Evolutionary conservation across 2,797 vertebrate genomes (phyloP), one percentile per base, ranked within the genome.

Genomic region (Hemitrygon akajei): DNA sequence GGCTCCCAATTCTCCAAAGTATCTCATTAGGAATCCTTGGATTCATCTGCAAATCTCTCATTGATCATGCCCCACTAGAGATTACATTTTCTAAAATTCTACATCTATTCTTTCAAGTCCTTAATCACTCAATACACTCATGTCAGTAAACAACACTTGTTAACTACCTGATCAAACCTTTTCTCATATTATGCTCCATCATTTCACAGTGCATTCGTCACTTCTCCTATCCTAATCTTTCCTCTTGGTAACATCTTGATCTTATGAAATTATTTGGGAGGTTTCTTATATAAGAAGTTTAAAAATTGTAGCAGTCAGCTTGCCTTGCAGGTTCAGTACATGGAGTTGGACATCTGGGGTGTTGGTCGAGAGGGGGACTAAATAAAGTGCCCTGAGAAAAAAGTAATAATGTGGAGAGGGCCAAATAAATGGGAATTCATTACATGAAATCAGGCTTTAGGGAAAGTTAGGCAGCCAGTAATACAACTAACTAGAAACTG

Each of bases 351-450:
- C 58, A n/a, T 60, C 56, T 63, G 12, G 58, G 25, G 82, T 6
- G 6, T 22, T 3, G 56, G 30, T 56, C 82, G 12, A 60, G 18
- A 47, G 69, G 69, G 22, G 20, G 75, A 75, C 22, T 79, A 37
- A 37, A 69, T 69, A 69, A 89, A 22, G 6, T 69, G 2, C 0
- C n/a, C n/a, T 37, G n/a, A 89, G 69, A 34, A 37, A 47, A 89
- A 89, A 89, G 86, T 66, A 89, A 66, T 14, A 2, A 89, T 60
- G 30, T 16, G 30, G 60, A 66, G n/a, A n/a, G 66, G 86, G 60
- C 37, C 86, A 89, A 89, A 89, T 89, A 89, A 89, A 89, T 89
- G n/a, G n/a, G 30, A 87, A 63, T 87, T 18, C 86, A 18, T 20
- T 69, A 69, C 86, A 89, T 69, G 18, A 69, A 89, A 37, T 89